Evolutionary conservation across 2,797 vertebrate species (phyloP), one percentile per base, ranked within the genome.

Genomic region (Phaenicophaeus curvirostris): DNA sequence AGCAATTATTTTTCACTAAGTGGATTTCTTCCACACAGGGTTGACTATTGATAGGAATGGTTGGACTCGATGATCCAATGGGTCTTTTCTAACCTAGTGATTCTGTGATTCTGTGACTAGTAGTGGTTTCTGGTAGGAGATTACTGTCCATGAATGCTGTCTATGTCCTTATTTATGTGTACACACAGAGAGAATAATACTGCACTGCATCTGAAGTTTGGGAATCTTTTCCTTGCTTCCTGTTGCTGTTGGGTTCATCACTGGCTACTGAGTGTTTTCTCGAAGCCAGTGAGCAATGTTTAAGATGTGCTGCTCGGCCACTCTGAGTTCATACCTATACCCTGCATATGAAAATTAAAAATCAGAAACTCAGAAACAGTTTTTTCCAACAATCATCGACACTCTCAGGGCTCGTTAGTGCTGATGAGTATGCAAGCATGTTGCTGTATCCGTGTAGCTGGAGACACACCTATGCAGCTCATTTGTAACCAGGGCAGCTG

Each of bases 401-500:
- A 0, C 37, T 65, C 42, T 25, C 33, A 69, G 65, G 79, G 28
- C 62, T 59, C 11, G 24, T 24, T 4, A 35, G 30, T 41, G 31
- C 58, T 55, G 54, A 2, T n/a, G 28, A 28, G n/a, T 28, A 13
- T 42, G 61, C 13, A 46, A 50, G 5, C 0, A 3, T 9, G 9
- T 42, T 39, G 44, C 27, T 62, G 17, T 25, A 1, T 30, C 59
- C 2, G 0, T 17, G 31, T 8, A 10, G 28, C 0, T 48, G 75
- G 68, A 35, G 19, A 11, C 35, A 39, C 5, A 18, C 6, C n/a
- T 6, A 9, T 16, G 50, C 57, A 71, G 65, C 72, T 85, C 67
- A 20, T 69, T 66, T 85, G 35, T 66, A 48, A 53, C 23, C 59
- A 61, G 57, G 67, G 62, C 51, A 11, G 20, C 15, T 66, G 55